A percentile compares a stretch with the other conserved stretches of the same genome.
Conservation (phyloP, 1,140 invertebrate genomes). For the Nasonia longicornis region DNA sequence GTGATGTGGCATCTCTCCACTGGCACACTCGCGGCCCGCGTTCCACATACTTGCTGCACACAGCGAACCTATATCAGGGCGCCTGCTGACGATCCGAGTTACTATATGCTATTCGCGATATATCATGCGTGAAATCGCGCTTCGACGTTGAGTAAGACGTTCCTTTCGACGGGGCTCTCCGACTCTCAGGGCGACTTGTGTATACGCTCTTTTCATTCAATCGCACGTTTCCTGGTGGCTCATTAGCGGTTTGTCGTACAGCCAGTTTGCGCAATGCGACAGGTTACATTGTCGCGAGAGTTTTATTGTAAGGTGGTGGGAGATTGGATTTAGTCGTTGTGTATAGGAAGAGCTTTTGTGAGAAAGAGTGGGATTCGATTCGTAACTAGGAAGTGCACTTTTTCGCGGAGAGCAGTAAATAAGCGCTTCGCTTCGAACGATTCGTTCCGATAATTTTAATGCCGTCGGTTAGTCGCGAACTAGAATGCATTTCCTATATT, state of each 20-base stretch:
- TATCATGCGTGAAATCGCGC: constrained; percentile 21
- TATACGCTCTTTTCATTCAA: background rate
- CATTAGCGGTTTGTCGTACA: background rate
- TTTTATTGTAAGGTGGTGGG: too few relatives aligned
- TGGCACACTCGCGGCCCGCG: background rate
- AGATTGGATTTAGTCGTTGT: too few relatives aligned
- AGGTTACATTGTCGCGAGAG: background rate
- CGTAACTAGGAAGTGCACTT: background rate
- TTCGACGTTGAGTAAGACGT: background rate
- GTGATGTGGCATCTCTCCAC: background rate
- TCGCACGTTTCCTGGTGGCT: background rate
- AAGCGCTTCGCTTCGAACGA: background rate
- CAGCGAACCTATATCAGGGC: background rate
- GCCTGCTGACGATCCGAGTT: background rate
- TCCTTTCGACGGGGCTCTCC: background rate
- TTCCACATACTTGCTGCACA: constrained; percentile 17
- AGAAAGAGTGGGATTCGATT: background rate
- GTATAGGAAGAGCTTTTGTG: background rate
- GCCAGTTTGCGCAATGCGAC: background rate
- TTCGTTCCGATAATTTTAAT: background rate
- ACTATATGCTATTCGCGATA: background rate
- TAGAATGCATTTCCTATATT: background rate
- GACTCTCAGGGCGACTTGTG: background rate
- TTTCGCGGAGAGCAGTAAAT: background rate
- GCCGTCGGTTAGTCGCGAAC: background rate